Evolutionary conservation across 2,797 vertebrate species (phyloP), one percentile per base, ranked within the genome.

Genomic region (Xenentodon cancila): DNA sequence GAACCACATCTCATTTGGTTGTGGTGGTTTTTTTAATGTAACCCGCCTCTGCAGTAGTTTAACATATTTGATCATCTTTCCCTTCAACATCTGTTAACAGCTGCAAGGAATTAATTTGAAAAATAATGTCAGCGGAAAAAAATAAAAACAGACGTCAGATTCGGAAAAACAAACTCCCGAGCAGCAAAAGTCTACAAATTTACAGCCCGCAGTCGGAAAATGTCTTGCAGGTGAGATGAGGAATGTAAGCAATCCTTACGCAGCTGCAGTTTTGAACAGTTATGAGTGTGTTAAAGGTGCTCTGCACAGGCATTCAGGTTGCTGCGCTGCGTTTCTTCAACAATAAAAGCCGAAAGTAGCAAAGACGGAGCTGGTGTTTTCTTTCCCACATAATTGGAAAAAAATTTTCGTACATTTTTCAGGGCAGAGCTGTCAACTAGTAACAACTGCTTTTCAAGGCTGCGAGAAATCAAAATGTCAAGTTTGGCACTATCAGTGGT

Each of bases 201-300:
- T 86, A 84, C 69, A 15, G 79, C 59, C 62, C 73, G 84, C 71
- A 53, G 74, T 83, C 7, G 13, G 46, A 71, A 71, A 73, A 56
- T 68, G 68, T 78, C 76, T 74, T 86, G 71, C 85, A 81, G 78
- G 86, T 82, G 84, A 89, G 83, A 88, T 89, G 85, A 87, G 87
- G 79, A 81, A 85, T 37, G 82, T 82, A 89, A 92, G 70, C 13
- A 85, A 90, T 91, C 89, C 79, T 53, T 40, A 12, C 57, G 81
- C 89, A 92, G 82, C 86, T 88, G 89, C 85, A 73, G 82, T 72
- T 43, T 74, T 70, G 47, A 75, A 74, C 81, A 53, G 70, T 71
- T 75, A 21, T 7, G 74, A 75, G 80, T 59, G 75, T 75, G 82
- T 75, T 56, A 84, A 84, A 82, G 72, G 79, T 80, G 81, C 73